Percentiles rank a stretch among this genome's conserved stretches.
phyloP scores from a whole-genome alignment of 2,888 invertebrate species.

The Hirudinaria manillensis region DNA sequence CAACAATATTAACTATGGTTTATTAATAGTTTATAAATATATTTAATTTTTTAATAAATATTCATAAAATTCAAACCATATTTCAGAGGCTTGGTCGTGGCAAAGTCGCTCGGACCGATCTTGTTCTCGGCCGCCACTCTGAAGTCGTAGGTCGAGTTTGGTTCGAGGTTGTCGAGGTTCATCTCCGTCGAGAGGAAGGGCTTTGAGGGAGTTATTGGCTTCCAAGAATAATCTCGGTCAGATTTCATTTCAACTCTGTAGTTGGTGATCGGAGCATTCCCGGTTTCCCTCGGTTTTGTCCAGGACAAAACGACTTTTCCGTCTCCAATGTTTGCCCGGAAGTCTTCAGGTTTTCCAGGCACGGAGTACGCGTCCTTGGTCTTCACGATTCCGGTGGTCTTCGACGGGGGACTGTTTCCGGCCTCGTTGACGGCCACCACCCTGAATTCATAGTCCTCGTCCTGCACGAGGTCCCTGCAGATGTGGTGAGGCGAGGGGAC shows the following conservation, averaged over 20 bases:
- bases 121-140: slow-evolving; percentile 52
- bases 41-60: neutral
- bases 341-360: slow-evolving; percentile 38
- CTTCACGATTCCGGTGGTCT: slow-evolving; percentile 47
- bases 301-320: slow-evolving; percentile 42
- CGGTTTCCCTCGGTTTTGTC: slow-evolving; percentile 48
- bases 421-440: slow-evolving; percentile 80
- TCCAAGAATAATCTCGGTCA: slow-evolving; percentile 45
- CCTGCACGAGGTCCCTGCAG: slow-evolving; percentile 42
- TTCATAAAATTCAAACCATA: neutral
- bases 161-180: slow-evolving; percentile 44
- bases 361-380: slow-evolving; percentile 38
- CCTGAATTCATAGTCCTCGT: slow-evolving; percentile 68
- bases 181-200: slow-evolving; percentile 23
- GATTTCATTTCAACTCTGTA: slow-evolving; percentile 42
- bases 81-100: slow-evolving; percentile 21
- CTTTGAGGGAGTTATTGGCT: slow-evolving; percentile 48
- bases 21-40: neutral
- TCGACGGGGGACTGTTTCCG: slow-evolving; percentile 83
- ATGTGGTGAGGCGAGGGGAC: slow-evolving; percentile 39
- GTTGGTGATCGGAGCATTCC: slow-evolving; percentile 42
- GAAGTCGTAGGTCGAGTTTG: slow-evolving; percentile 51
- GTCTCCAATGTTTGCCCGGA: slow-evolving; percentile 30
- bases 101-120: slow-evolving; percentile 46
- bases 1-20: neutral